phyloP scores from a whole-genome alignment of 1,140 invertebrate species.

The Tyrophagus putrescentiae region DNA sequence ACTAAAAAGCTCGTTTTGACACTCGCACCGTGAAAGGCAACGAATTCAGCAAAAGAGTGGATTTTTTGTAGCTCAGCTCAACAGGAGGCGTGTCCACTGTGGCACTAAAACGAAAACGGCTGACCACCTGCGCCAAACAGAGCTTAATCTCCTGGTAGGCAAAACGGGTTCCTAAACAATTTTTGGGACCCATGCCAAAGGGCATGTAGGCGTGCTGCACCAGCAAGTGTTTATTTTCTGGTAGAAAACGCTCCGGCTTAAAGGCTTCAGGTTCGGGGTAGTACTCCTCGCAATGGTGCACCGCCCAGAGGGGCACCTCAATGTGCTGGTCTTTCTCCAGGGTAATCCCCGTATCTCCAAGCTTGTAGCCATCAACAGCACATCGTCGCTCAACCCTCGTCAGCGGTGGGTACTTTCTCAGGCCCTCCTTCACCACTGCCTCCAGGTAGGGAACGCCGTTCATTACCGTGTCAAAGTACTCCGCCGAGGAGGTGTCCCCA shows the following conservation, averaged over 20 bases:
- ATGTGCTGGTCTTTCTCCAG: constrained; percentile 29
- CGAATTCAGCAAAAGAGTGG: too few species aligned
- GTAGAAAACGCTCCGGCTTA: constrained; percentile 42
- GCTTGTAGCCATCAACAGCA: background rate
- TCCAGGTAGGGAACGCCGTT: constrained; percentile 29
- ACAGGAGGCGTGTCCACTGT: too few species aligned
- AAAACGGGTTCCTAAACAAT: constrained; percentile 16
- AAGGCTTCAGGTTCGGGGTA: constrained; percentile 46
- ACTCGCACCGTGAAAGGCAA: too few species aligned
- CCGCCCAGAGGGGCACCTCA: constrained; percentile 43
- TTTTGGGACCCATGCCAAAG: constrained; percentile 2
- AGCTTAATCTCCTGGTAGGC: background rate
- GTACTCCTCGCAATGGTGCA: constrained; percentile 45
- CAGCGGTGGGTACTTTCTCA: constrained; percentile 32
- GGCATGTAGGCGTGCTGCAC: constrained; percentile 6
- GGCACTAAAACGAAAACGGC: too few species aligned
- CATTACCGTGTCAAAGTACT: background rate
- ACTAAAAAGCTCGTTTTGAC: too few species aligned
- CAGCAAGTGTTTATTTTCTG: constrained; percentile 15
- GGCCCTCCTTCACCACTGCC: constrained; percentile 33
- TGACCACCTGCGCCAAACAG: too few species aligned
- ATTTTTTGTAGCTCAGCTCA: too few species aligned
- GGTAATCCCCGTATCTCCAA: background rate
- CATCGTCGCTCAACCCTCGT: background rate
- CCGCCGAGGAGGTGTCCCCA: too few species aligned